phyloP scores from a whole-genome alignment of 2,797 vertebrate genomes.

The Poeciliopsis presidionis region DNA sequence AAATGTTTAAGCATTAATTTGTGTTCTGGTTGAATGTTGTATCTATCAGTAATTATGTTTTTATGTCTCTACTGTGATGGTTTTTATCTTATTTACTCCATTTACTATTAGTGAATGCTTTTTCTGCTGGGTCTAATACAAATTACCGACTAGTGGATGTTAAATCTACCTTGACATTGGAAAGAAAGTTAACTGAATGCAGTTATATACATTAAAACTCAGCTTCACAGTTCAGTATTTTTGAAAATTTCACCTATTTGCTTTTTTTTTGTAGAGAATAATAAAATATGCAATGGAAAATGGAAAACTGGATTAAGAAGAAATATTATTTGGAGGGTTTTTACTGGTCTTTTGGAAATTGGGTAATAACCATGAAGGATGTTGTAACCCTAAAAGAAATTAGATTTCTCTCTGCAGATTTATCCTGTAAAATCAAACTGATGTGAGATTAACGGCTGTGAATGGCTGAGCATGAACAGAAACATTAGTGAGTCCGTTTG shows the following conservation, averaged over 20 bases:
- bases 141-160: neutral
- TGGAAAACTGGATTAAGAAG: neutral
- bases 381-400: neutral
- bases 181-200: neutral
- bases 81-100: neutral
- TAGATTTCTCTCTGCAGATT: neutral
- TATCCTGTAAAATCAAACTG: neutral
- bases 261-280: neutral
- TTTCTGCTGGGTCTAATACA: neutral
- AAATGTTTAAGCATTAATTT: neutral
- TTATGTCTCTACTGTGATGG: neutral
- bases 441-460: neutral
- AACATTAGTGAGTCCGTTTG: constrained; percentile 5
- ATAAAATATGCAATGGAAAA: neutral
- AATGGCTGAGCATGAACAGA: neutral
- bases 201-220: neutral
- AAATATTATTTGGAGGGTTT: neutral
- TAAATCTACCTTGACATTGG: neutral
- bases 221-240: neutral
- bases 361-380: neutral
- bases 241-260: neutral
- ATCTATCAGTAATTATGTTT: neutral
- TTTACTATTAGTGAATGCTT: neutral
- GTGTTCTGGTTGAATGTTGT: neutral
- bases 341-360: neutral